A percentile compares a stretch with the other conserved stretches of the same genome.
phyloP scores from a whole-genome alignment of 2,888 invertebrate genomes.

The Cremastinae sp. region DNA sequence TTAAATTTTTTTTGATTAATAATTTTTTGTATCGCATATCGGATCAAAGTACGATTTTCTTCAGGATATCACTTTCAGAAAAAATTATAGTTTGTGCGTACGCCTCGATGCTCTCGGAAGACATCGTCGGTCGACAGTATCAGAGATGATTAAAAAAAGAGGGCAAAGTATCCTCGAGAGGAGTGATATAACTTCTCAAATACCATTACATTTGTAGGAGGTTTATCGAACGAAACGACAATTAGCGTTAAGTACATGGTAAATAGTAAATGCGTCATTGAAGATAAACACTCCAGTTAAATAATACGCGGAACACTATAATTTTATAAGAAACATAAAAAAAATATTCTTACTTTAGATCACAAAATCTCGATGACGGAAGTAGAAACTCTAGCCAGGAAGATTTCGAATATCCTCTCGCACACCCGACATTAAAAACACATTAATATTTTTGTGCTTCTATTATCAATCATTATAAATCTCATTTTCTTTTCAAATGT shows the following conservation, averaged over 20 bases:
- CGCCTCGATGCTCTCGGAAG: background rate
- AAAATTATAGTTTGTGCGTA: background rate
- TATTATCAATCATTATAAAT: background rate
- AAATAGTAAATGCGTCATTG: constrained; percentile 42
- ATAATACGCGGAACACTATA: background rate
- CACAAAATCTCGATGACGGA: background rate
- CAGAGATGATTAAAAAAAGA: background rate
- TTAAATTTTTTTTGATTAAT: no score
- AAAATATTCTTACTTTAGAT: background rate
- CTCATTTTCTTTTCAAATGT: background rate
- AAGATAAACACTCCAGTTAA: constrained; percentile 8
- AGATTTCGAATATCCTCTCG: no score
- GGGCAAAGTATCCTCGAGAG: background rate
- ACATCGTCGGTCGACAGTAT: background rate
- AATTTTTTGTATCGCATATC: no score
- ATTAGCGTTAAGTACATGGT: constrained; percentile 27
- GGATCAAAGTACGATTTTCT: no score
- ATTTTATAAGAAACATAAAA: background rate
- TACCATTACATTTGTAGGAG: constrained; percentile 6
- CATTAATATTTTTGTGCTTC: no score
- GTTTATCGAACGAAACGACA: constrained; percentile 21
- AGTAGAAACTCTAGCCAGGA: background rate
- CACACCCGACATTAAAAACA: no score
- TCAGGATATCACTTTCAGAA: no score
- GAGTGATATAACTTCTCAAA: background rate